These are phyloP conservation scores for Periparus ater DNA, from an alignment of 2,797 vertebrate genomes.

Conservation along the genomic window DNA sequence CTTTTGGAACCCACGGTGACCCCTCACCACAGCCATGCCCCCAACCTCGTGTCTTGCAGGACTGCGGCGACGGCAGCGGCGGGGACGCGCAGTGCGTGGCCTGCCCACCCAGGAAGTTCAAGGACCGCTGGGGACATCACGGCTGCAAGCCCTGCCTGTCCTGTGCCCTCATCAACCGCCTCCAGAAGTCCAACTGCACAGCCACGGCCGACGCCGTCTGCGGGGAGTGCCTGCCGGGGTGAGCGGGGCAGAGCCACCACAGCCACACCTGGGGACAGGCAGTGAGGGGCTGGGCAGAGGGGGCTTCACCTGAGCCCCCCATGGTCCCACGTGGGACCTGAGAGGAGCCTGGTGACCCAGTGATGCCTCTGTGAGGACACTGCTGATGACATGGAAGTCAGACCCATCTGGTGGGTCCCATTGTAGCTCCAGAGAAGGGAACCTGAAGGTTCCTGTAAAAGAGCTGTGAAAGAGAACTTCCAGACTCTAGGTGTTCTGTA, in stretches of 20 bases:
- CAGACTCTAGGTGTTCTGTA: background rate
- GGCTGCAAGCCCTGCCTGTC: slow-evolving; percentile 80
- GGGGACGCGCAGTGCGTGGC: slow-evolving; percentile 67
- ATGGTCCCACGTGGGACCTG: fast-evolving
- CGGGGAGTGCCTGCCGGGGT: slow-evolving; percentile 81
- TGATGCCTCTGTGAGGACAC: background rate
- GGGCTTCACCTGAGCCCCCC: background rate
- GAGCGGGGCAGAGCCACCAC: background rate
- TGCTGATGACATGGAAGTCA: background rate
- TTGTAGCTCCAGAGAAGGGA: background rate
- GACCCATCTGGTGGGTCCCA: fast-evolving
- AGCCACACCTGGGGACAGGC: fast-evolving
- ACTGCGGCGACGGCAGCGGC: slow-evolving; percentile 77
- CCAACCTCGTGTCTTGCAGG: slow-evolving; percentile 53
- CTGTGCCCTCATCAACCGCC: slow-evolving; percentile 78
- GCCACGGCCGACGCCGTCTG: slow-evolving; percentile 73
- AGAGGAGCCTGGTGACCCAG: background rate
- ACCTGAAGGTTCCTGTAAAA: fast-evolving
- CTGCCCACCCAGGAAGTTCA: slow-evolving; percentile 79
- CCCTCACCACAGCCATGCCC: fast-evolving
- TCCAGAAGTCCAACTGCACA: slow-evolving; percentile 77
- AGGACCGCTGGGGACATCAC: slow-evolving; percentile 78
- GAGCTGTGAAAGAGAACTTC: background rate
- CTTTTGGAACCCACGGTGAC: fast-evolving
- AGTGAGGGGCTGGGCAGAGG: background rate